Conservation (phyloP, 2,797 vertebrate species). For the Oophaga sylvatica region DNA sequence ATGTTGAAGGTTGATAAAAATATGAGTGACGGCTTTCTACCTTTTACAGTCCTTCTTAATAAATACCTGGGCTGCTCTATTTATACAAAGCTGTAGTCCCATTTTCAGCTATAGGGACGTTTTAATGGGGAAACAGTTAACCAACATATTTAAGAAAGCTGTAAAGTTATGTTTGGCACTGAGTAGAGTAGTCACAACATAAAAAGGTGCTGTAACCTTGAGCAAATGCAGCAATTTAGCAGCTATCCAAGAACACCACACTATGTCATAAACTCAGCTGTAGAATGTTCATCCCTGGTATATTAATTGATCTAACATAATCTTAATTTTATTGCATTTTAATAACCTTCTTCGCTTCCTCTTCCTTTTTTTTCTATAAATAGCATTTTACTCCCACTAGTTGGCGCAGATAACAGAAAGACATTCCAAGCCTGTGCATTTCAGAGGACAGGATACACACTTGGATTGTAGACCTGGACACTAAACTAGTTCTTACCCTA, state of each 20-base stretch:
- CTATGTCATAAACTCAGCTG: slow-evolving; percentile 35
- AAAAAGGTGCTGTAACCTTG: slow-evolving; percentile 39
- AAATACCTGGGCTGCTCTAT: background rate
- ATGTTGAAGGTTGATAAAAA: background rate
- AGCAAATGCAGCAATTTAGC: slow-evolving; percentile 34
- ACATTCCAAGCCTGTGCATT: slow-evolving; percentile 44
- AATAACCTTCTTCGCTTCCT: slow-evolving; percentile 45
- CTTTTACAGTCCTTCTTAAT: background rate
- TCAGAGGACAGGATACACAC: slow-evolving; percentile 36
- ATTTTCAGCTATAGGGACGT: background rate
- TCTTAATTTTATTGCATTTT: slow-evolving; percentile 56
- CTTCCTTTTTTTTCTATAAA: slow-evolving; percentile 49
- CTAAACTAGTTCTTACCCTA: slow-evolving; percentile 24
- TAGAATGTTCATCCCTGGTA: slow-evolving; percentile 48
- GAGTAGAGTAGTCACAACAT: slow-evolving; percentile 33
- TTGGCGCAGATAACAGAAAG: slow-evolving; percentile 33
- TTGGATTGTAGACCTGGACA: slow-evolving; percentile 25
- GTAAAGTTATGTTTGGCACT: slow-evolving; percentile 41
- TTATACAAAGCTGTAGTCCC: background rate
- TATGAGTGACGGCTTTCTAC: background rate
- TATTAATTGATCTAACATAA: slow-evolving; percentile 55
- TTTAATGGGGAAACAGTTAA: slow-evolving; percentile 11
- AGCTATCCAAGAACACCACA: slow-evolving; percentile 40
- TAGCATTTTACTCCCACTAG: slow-evolving; percentile 56
- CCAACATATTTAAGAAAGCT: slow-evolving; percentile 36